Conservation (phyloP, 2,888 invertebrate species). For the Apamea monoglypha region DNA sequence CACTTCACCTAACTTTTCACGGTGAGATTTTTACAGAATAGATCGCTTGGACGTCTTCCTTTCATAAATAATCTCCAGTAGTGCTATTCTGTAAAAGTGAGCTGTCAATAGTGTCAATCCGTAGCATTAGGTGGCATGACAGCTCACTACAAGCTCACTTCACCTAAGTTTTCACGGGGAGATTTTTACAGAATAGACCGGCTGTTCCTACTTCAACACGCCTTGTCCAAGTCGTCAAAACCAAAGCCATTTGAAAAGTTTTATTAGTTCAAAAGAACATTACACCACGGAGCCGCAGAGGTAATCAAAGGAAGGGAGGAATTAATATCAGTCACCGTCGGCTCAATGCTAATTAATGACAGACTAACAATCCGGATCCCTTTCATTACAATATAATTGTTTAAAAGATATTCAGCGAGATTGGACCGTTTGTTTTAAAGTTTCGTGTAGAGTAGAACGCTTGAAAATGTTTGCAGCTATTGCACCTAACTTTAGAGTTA, state of each 20-base stretch:
- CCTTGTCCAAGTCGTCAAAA: conserved; percentile 25
- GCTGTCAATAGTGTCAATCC: too few species aligned
- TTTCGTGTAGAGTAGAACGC: not conserved
- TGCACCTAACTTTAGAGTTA: too few species aligned
- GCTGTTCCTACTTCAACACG: not conserved
- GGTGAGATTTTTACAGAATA: too few species aligned
- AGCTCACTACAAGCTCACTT: too few species aligned
- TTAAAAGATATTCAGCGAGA: conserved; percentile 79
- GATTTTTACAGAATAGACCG: too few species aligned
- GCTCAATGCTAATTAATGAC: conserved; percentile 83
- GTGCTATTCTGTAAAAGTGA: too few species aligned
- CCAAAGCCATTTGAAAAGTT: conserved; percentile 69
- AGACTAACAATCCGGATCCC: conserved; percentile 72
- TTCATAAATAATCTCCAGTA: too few species aligned
- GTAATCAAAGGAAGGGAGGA: conserved; percentile 69
- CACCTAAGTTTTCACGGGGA: too few species aligned
- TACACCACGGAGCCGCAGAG: conserved; percentile 60
- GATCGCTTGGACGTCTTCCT: too few species aligned
- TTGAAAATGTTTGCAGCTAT: not conserved
- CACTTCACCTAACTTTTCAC: too few species aligned
- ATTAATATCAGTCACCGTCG: conserved; percentile 71
- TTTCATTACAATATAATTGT: conserved; percentile 86
- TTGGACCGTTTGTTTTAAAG: conserved; percentile 65
- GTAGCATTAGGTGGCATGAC: too few species aligned
- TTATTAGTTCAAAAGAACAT: conserved; percentile 85